Evolutionary conservation across 2,113 vertebrate species (phyloP).

Genomic region (Tupaia tana): DNA sequence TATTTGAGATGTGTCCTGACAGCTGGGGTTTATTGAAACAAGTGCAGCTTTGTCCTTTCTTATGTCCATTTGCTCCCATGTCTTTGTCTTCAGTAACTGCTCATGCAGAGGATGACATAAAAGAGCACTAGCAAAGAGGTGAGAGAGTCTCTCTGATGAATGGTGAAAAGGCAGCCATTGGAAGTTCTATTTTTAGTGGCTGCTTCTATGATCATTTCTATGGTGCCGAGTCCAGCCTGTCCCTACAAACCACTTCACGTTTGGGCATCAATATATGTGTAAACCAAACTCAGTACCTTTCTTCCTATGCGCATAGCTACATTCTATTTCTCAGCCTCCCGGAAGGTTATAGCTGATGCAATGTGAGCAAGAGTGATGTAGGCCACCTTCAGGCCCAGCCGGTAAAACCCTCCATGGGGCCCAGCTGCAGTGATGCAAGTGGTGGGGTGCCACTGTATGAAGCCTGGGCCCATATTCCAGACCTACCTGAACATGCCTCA

Average conservation of each 20-base stretch:
- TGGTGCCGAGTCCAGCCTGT: neutral
- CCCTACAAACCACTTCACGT: constrained; percentile 20
- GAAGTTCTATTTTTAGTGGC: neutral
- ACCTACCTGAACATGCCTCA: no score
- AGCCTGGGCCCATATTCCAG: no score
- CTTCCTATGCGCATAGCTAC: neutral
- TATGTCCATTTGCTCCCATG: neutral
- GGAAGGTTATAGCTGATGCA: neutral
- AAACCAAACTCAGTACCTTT: neutral
- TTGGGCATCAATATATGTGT: neutral
- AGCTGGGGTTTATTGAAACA: constrained; percentile 24
- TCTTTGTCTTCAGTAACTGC: neutral
- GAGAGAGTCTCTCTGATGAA: neutral
- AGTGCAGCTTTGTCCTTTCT: constrained; percentile 26
- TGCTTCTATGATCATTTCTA: neutral
- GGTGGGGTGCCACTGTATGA: no score
- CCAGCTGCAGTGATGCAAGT: no score
- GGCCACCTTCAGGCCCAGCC: neutral
- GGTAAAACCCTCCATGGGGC: neutral
- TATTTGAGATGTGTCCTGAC: constrained; percentile 11
- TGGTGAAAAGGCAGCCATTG: neutral
- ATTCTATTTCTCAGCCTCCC: neutral
- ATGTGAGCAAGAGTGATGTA: neutral
- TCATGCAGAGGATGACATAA: neutral
- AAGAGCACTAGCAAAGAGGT: neutral